Percentiles rank a stretch among this genome's conserved stretches.
These are phyloP conservation scores for Meloidogyne exigua DNA, from an alignment of 1,140 invertebrate genomes.

Conservation along the genomic window DNA sequence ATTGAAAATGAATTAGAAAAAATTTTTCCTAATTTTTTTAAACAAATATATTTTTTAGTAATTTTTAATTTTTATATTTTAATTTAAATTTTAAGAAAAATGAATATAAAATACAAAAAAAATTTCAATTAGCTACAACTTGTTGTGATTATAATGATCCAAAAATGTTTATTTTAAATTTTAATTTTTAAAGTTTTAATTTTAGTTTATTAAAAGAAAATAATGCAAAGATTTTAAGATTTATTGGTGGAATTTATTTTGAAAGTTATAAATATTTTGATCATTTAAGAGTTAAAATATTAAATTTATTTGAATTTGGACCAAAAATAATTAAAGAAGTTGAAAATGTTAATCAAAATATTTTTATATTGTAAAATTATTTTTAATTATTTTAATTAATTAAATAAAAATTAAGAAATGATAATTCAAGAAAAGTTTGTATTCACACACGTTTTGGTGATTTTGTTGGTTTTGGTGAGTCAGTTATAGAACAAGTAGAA, in stretches of 20 bases:
- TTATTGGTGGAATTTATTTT: neutral
- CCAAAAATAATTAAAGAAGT: slow-evolving; percentile 9
- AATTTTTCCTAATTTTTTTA: slow-evolving; percentile 9
- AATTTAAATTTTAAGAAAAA: neutral
- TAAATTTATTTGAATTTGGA: slow-evolving; percentile 14
- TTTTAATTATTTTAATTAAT: slow-evolving; percentile 18
- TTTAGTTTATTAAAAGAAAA: slow-evolving; percentile 6
- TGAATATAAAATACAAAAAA: slow-evolving; percentile 11
- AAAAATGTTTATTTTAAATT: slow-evolving; percentile 6
- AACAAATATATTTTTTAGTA: slow-evolving; percentile 13
- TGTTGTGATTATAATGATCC: slow-evolving; percentile 24
- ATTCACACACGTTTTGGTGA: slow-evolving; percentile 38
- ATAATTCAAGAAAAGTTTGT: slow-evolving; percentile 31
- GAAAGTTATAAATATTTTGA: slow-evolving; percentile 17
- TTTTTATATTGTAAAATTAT: neutral
- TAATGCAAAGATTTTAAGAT: neutral
- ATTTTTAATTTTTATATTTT: neutral
- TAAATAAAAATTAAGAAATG: slow-evolving; percentile 5
- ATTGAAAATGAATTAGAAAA: slow-evolving; percentile 10
- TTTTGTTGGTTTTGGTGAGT: slow-evolving; percentile 18
- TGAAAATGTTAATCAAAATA: neutral
- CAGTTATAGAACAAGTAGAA: neutral
- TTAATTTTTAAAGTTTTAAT: too few species aligned
- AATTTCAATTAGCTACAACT: neutral
- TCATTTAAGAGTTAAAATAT: slow-evolving; percentile 13